Evolutionary conservation across 1,140 invertebrate genomes (phyloP).

Genomic region (Drosophila asahinai): DNA sequence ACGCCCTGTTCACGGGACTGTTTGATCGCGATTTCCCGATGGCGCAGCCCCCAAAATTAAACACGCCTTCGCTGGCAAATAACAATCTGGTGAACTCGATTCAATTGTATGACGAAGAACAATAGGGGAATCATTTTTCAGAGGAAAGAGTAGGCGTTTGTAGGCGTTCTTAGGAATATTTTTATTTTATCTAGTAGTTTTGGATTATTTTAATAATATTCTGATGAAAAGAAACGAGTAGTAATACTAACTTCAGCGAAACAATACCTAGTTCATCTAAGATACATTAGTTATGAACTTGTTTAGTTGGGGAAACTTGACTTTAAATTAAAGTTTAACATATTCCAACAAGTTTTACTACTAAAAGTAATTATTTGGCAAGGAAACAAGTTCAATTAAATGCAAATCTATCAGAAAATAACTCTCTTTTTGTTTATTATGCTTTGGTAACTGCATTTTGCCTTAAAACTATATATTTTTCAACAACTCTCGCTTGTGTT

Average conservation of each 20-base stretch:
- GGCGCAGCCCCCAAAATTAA: conserved; percentile 31
- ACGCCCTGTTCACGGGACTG: conserved; percentile 70
- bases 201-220: neutral
- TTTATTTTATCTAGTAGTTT: neutral
- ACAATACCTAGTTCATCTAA: neutral
- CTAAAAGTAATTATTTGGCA: neutral
- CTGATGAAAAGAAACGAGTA: neutral
- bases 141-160: neutral
- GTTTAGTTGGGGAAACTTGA: too few relatives aligned
- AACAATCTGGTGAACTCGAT: conserved; percentile 8
- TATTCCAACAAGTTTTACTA: neutral
- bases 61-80: conserved; percentile 5
- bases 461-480: neutral
- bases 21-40: conserved; percentile 9
- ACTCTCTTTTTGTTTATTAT: too few relatives aligned
- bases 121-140: neutral
- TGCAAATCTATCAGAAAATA: neutral
- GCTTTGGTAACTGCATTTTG: too few relatives aligned
- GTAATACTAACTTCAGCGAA: too few relatives aligned
- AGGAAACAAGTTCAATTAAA: neutral
- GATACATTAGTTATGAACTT: too few relatives aligned
- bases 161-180: too few relatives aligned
- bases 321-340: neutral
- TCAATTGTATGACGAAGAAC: conserved; percentile 1
- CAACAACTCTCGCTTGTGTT: neutral